Evolutionary conservation across 2,113 vertebrate species (phyloP).

Genomic region (Lepisosteus oculatus): DNA sequence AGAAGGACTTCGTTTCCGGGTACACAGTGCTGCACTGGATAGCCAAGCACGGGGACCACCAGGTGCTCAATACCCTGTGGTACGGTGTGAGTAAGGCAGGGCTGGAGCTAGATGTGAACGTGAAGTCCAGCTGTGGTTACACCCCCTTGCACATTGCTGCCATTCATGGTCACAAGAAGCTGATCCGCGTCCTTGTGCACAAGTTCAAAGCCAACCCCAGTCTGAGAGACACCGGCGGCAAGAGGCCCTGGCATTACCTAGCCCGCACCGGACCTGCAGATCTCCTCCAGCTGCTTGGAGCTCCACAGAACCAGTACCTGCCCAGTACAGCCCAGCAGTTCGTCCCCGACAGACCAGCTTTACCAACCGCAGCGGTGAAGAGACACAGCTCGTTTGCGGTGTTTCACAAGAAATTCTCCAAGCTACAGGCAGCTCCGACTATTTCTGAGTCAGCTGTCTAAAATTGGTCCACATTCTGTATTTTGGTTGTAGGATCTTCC

Average conservation of each 20-base stretch:
- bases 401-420: no score
- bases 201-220: constrained; percentile 71
- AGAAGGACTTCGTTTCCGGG: constrained; percentile 84
- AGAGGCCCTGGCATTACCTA: constrained; percentile 87
- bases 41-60: constrained; percentile 81
- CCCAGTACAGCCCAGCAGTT: no score
- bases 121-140: constrained; percentile 75
- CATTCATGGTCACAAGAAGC: constrained; percentile 77
- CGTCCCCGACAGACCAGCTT: no score
- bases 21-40: constrained; percentile 92
- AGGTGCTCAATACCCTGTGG: constrained; percentile 78
- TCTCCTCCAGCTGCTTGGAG: constrained; percentile 76
- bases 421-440: no score
- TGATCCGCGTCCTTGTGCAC: constrained; percentile 79
- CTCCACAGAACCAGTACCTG: constrained; percentile 41
- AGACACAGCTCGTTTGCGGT: no score
- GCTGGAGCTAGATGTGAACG: constrained; percentile 70
- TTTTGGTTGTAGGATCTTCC: no score
- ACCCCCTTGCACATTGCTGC: constrained; percentile 88
- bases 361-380: no score
- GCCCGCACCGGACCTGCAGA: constrained; percentile 50
- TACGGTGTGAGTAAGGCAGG: constrained; percentile 59
- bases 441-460: no score
- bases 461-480: no score
- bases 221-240: constrained; percentile 78